Evolutionary conservation across 1,140 invertebrate genomes (phyloP).

Genomic region (Brachionus koreanus): DNA sequence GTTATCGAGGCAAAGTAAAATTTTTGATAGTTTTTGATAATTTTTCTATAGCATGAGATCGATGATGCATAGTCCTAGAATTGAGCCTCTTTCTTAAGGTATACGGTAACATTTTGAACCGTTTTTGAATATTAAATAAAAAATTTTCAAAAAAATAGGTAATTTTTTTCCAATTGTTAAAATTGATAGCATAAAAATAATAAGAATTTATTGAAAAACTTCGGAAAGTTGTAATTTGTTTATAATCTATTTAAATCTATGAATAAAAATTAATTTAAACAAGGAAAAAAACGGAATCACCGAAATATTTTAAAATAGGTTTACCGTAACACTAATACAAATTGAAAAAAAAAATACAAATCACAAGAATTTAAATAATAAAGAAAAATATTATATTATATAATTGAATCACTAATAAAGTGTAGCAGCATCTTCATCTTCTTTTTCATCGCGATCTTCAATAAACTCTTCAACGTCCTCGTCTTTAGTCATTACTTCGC

Average conservation of each 20-base stretch:
- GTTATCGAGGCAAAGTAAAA: too few species aligned
- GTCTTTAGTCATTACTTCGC: slow-evolving; percentile 28
- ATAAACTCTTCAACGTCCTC: neutral
- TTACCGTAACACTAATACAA: neutral
- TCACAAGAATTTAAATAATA: neutral
- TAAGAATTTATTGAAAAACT: too few species aligned
- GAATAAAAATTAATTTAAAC: neutral
- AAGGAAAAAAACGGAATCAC: neutral
- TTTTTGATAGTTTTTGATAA: too few species aligned
- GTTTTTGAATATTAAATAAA: too few species aligned
- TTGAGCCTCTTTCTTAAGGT: too few species aligned
- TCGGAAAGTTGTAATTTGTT: neutral
- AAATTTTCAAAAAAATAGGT: too few species aligned
- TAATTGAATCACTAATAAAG: neutral
- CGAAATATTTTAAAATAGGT: neutral
- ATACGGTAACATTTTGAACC: too few species aligned
- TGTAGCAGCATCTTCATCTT: slow-evolving; percentile 4
- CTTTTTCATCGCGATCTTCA: slow-evolving; percentile 26
- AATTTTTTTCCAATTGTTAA: too few species aligned
- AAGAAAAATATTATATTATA: neutral
- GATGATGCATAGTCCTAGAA: too few species aligned
- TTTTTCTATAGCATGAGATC: too few species aligned
- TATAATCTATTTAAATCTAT: slow-evolving; percentile 48
- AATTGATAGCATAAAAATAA: too few species aligned
- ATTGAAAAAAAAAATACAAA: neutral